A percentile compares a stretch with the other conserved stretches of the same genome.
Evolutionary conservation across 2,113 vertebrate genomes (phyloP).

Genomic region (Syrmaticus mikado): DNA sequence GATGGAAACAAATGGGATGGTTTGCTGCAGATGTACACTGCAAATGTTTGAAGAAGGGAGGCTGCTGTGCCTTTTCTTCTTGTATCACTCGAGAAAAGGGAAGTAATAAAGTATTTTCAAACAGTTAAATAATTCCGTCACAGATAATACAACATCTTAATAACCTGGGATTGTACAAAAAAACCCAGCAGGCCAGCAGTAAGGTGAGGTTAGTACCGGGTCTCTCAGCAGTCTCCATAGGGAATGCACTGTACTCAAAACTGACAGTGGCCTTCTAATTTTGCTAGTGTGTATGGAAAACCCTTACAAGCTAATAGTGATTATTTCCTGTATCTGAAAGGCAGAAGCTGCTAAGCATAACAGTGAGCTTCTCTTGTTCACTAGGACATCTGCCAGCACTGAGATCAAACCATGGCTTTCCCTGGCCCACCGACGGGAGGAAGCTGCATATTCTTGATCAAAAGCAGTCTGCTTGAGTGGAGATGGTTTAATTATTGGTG

Average conservation of each 20-base stretch:
- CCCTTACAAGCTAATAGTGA: constrained; percentile 8
- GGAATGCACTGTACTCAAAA: neutral
- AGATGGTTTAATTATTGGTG: neutral
- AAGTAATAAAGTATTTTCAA: neutral
- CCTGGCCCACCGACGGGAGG: constrained; percentile 28
- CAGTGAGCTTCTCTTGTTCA: neutral
- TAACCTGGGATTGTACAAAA: neutral
- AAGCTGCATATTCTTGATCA: constrained; percentile 28
- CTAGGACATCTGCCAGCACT: constrained; percentile 4
- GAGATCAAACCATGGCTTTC: constrained; percentile 38
- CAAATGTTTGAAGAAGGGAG: neutral
- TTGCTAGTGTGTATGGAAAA: neutral
- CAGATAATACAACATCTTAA: neutral
- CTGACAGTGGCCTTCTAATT: constrained; percentile 16
- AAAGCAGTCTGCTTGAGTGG: constrained; percentile 49
- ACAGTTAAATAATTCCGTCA: neutral
- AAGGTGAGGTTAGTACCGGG: neutral
- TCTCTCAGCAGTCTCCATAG: neutral
- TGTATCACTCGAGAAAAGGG: neutral
- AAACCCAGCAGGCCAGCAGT: neutral
- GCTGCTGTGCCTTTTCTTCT: neutral
- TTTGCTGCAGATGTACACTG: neutral
- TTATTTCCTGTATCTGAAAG: constrained; percentile 31
- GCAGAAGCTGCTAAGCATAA: constrained; percentile 29
- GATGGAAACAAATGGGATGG: neutral